Evolutionary conservation across 2,113 vertebrate genomes (phyloP), one percentile per base, ranked within the genome.

Genomic region (Diadophis punctatus): DNA sequence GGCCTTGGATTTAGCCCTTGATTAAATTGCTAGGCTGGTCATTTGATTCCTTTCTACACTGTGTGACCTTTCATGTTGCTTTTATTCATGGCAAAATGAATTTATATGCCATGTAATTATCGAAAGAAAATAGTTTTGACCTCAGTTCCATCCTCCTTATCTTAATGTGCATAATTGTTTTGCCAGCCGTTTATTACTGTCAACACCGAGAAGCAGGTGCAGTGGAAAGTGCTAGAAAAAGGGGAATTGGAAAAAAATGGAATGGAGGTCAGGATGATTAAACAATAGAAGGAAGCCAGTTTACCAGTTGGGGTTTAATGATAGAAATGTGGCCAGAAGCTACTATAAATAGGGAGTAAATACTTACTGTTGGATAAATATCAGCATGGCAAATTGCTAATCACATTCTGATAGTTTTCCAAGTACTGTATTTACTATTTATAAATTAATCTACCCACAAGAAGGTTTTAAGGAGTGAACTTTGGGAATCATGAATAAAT

Each of bases 91-190:
- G 94, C 94, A 96, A 94, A 96, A 96, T 1, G 18, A 94, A 95
- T 95, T 94, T 93, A 90, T 86, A 93, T 39, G 92, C 93, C 49
- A 1, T 86, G 88, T 96, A 96, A 96, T 97, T 96, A 95, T 46
- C 90, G 93, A 94, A 96, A 92, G 92, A 95, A 97, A 95, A 96
- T 91, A 93, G 90, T 95, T 96, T 96, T 96, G 92, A 90, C 96
- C 94, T 94, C 92, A 2, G 94, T 94, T 94, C 63, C 94, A 74
- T 87, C 74, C 91, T 96, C 95, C 90, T 92, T 92, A 93, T 87
- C 94, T 95, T 95, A 95, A 96, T 93, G 95, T 95, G 92, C 93
- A 68, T 96, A 96, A 96, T 95, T 96, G 93, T 88, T 94, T 93
- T 90, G 93, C 95, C 94, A 95, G 93, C 92, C 92, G 93, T 96